Percentiles rank a stretch among this genome's conserved stretches.
Conservation (phyloP, 2,888 invertebrate species). For the Buathra laborator region DNA sequence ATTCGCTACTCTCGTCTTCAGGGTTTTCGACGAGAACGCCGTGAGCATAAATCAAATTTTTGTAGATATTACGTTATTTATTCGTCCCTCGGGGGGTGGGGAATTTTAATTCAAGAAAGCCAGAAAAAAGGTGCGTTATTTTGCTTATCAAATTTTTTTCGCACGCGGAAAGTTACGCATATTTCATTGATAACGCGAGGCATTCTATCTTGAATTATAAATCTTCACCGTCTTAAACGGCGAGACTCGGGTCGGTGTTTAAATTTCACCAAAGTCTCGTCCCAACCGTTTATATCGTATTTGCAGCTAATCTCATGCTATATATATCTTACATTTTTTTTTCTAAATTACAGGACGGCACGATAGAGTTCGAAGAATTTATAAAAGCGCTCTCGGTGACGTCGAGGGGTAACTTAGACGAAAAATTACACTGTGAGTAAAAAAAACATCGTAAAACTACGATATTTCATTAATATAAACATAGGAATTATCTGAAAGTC, state of each 20-base stretch:
- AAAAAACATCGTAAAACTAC: conserved; percentile 22
- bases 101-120: background rate
- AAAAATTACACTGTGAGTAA: conserved; percentile 98
- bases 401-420: conserved; percentile 98
- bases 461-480: background rate
- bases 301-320: background rate
- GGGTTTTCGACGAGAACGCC: conserved; percentile 99
- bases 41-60: conserved; percentile 87
- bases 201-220: background rate
- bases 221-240: background rate
- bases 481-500: too few species aligned
- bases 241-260: background rate
- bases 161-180: too few species aligned
- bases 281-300: background rate
- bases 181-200: too few species aligned
- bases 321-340: background rate
- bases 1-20: conserved; percentile 98
- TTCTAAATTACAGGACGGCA: conserved; percentile 93
- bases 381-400: conserved; percentile 99
- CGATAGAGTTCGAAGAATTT: conserved; percentile 99
- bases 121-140: too few species aligned
- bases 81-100: background rate
- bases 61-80: background rate
- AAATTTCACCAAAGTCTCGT: background rate
- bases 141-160: too few species aligned